phyloP scores from a whole-genome alignment of 2,113 vertebrate species.

The Hypomesus transpacificus region DNA sequence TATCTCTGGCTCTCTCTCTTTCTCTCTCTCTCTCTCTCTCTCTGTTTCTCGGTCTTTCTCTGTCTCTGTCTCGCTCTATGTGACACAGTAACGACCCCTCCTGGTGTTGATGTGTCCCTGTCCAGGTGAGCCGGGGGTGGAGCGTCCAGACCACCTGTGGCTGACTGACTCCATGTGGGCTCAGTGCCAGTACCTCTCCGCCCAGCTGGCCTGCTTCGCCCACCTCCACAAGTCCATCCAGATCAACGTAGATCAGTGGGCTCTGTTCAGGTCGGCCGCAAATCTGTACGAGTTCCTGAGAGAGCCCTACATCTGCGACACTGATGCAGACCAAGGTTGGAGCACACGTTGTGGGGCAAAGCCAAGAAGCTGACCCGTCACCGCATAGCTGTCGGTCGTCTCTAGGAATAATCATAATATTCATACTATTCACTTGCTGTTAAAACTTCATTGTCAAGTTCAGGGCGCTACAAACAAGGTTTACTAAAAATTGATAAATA shows the following conservation, averaged over 20 bases:
- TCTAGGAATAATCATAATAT: too few relatives aligned
- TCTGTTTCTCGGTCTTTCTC: too few relatives aligned
- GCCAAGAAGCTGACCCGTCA: too few relatives aligned
- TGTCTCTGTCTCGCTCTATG: too few relatives aligned
- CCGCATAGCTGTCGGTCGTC: too few relatives aligned
- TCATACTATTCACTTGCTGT: too few relatives aligned
- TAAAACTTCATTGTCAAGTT: too few relatives aligned
- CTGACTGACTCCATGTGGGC: constrained; percentile 52
- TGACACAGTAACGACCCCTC: too few relatives aligned
- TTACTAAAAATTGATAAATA: too few relatives aligned
- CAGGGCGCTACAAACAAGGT: too few relatives aligned
- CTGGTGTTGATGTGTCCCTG: not conserved
- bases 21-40: too few relatives aligned
- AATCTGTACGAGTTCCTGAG: constrained; percentile 42
- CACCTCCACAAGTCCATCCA: constrained; percentile 55
- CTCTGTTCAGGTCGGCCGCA: constrained; percentile 31
- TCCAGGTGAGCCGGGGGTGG: not conserved
- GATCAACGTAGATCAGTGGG: constrained; percentile 53
- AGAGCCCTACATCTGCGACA: constrained; percentile 22
- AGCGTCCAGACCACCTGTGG: constrained; percentile 36
- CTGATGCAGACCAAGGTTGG: not conserved
- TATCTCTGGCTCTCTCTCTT: too few relatives aligned
- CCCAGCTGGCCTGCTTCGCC: constrained; percentile 47
- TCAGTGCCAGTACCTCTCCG: constrained; percentile 57
- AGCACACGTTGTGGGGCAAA: not conserved